These are phyloP conservation scores for Lycia hirtaria DNA, from an alignment of 2,888 invertebrate species.

Conservation along the genomic window DNA sequence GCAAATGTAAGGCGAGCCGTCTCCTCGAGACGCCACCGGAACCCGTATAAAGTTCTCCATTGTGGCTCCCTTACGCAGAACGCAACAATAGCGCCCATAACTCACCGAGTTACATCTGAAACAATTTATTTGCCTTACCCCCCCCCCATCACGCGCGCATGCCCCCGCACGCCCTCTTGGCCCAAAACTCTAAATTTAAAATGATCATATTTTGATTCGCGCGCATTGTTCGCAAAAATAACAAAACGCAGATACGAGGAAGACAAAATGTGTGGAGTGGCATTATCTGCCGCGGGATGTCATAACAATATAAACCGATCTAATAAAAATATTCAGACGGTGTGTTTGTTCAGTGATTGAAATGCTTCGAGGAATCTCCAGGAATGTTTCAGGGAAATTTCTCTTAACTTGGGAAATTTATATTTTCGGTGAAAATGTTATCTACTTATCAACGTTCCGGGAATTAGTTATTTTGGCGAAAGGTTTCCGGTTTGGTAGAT, in stretches of 20 bases:
- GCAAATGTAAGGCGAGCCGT: conserved; percentile 8
- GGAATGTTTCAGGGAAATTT: not conserved
- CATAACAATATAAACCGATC: conserved; percentile 59
- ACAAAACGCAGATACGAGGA: conserved; percentile 60
- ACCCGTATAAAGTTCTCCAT: conserved; percentile 33
- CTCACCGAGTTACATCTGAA: conserved; percentile 58
- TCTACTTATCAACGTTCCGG: not conserved
- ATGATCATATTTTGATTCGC: conserved; percentile 72
- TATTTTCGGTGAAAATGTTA: not conserved
- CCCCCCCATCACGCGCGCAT: too few relatives aligned
- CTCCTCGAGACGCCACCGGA: conserved; percentile 15
- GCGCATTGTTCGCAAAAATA: conserved; percentile 67
- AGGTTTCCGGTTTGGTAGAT: too few relatives aligned
- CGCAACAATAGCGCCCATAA: conserved; percentile 45
- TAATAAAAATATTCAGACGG: conserved; percentile 10
- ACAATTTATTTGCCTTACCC: conserved; percentile 57
- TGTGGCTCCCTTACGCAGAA: conserved; percentile 23
- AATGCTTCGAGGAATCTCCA: not conserved
- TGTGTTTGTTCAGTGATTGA: conserved; percentile 20
- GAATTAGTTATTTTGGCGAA: not conserved
- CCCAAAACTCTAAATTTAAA: conserved; percentile 59
- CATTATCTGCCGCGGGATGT: conserved; percentile 73
- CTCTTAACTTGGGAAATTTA: not conserved
- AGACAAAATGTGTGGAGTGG: conserved; percentile 71
- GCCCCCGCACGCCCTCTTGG: not conserved